Evolutionary conservation across 23 tunicate species (phyloP).

Genomic region (Aplidium turbinatum): DNA sequence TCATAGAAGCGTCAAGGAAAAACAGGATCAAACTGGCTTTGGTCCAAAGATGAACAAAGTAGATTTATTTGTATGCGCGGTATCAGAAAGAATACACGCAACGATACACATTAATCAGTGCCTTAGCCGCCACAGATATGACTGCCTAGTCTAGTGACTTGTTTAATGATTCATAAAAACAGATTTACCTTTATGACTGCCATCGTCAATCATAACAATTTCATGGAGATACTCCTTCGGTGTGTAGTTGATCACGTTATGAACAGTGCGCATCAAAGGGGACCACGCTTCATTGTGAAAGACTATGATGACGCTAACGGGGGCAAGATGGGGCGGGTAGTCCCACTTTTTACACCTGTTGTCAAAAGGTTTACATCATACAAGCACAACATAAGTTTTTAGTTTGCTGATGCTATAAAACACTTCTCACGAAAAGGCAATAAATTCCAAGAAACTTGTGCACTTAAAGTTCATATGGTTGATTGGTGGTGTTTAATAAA

Average conservation of each 20-base stretch:
- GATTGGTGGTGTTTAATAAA: neutral
- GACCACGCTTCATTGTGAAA: constrained; percentile 99
- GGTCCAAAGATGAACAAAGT: no score
- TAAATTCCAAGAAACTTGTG: no score
- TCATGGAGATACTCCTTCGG: constrained; percentile 89
- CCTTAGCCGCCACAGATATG: no score
- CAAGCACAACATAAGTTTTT: neutral
- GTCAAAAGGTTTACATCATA: neutral
- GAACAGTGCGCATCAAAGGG: constrained; percentile 91
- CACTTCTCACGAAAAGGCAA: no score
- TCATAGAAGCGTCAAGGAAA: no score
- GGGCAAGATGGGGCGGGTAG: constrained; percentile 75
- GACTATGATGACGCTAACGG: constrained; percentile 83
- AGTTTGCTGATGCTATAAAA: neutral
- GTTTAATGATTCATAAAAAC: no score
- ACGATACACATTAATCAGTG: no score
- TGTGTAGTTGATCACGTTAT: constrained; percentile 88
- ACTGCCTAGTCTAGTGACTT: no score
- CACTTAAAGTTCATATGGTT: neutral
- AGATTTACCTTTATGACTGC: constrained; percentile 87
- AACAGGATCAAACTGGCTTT: no score
- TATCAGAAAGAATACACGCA: no score
- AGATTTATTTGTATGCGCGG: no score
- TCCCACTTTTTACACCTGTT: constrained; percentile 88
- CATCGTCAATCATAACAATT: constrained; percentile 96